Conservation (phyloP, 1,140 invertebrate species). For the Choristoneura fumiferana region DNA sequence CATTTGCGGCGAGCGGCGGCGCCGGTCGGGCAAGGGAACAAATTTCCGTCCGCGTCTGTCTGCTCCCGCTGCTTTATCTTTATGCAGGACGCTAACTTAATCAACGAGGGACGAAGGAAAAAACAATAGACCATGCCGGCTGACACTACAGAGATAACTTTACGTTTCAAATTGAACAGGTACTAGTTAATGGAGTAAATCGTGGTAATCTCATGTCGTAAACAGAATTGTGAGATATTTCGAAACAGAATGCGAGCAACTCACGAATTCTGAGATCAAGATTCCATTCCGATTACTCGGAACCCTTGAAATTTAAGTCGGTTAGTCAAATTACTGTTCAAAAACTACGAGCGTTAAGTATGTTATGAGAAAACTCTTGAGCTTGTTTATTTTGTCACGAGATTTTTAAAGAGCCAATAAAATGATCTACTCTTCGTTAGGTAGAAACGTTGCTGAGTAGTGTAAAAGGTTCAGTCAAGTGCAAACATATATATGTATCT, state of each 20-base stretch:
- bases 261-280: conserved; percentile 9
- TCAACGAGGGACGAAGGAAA: conserved; percentile 19
- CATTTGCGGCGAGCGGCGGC: conserved; percentile 20
- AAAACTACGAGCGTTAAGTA: conserved; percentile 2
- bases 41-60: conserved; percentile 23
- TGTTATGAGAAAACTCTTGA: conserved; percentile 12
- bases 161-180: no score
- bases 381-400: conserved; percentile 4
- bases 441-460: no score
- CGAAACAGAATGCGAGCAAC: conserved; percentile 7
- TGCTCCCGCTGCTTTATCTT: conserved; percentile 6
- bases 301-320: conserved; percentile 12
- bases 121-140: conserved; percentile 6
- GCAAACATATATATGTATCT: no score
- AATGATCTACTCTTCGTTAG: no score
- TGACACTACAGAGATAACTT: no score
- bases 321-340: conserved; percentile 8
- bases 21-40: conserved; percentile 15
- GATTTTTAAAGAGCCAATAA: not conserved
- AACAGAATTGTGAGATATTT: not conserved
- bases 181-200: no score
- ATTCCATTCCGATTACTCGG: conserved; percentile 2
- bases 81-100: conserved; percentile 26
- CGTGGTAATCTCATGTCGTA: not conserved
- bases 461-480: no score